Percentiles rank a stretch among this genome's conserved stretches.
phyloP scores from a whole-genome alignment of 2,113 vertebrate genomes.

The Trogon surrucura region DNA sequence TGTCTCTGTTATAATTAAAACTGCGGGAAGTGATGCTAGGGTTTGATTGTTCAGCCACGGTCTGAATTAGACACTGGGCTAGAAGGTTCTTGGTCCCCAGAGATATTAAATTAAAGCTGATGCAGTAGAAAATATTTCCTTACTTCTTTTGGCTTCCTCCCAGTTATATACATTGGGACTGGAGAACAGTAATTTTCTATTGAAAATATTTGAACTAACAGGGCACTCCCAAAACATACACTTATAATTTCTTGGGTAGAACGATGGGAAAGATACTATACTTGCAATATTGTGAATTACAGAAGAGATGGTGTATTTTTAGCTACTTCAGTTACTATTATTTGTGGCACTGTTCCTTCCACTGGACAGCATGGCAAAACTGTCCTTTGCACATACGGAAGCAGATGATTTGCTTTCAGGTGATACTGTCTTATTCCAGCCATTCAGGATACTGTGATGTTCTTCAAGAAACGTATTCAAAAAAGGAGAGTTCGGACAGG shows the following conservation, averaged over 20 bases:
- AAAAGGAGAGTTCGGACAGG: background rate
- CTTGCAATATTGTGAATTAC: background rate
- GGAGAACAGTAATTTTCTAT: constrained; percentile 44
- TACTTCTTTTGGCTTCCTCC: constrained; percentile 11
- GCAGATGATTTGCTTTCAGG: background rate
- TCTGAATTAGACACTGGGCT: constrained; percentile 47
- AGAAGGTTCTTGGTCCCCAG: constrained; percentile 24
- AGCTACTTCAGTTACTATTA: background rate
- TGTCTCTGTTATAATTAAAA: constrained; percentile 61
- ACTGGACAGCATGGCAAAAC: background rate
- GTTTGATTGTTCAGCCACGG: constrained; percentile 30
- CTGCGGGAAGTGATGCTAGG: constrained; percentile 52
- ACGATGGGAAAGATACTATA: background rate
- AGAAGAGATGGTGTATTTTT: constrained; percentile 1
- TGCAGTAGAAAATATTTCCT: constrained; percentile 26
- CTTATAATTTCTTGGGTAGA: constrained; percentile 20
- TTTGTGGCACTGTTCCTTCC: background rate
- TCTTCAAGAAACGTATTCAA: background rate
- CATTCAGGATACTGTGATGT: background rate
- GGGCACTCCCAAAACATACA: background rate
- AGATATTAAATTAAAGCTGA: constrained; percentile 54
- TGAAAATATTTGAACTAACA: constrained; percentile 11
- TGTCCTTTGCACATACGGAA: background rate
- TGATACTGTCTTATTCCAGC: background rate
- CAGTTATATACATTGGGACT: background rate